Conservation (phyloP, 2,113 vertebrate species). For the Xyrauchen texanus region DNA sequence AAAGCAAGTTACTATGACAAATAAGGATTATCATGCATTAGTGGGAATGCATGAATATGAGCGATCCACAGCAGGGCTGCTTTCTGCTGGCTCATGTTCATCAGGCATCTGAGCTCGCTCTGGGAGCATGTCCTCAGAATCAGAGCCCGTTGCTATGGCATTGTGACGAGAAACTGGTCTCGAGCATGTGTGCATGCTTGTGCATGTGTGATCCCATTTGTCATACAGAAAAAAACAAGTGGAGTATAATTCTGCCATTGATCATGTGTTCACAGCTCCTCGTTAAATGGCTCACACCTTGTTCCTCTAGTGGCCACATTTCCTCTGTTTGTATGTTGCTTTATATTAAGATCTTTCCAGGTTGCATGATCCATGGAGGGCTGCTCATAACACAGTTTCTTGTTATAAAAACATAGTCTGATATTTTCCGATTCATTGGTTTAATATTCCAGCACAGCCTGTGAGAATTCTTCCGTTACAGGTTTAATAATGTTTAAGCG, state of each 20-base stretch:
- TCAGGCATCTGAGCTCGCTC: slow-evolving; percentile 26
- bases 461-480: slow-evolving; percentile 6
- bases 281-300: slow-evolving; percentile 1
- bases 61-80: neutral
- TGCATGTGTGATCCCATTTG: neutral
- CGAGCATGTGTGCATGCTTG: neutral
- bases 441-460: neutral
- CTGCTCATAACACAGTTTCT: slow-evolving; percentile 9
- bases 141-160: slow-evolving; percentile 64
- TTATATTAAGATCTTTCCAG: neutral
- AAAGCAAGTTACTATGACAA: slow-evolving; percentile 29
- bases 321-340: neutral
- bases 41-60: slow-evolving; percentile 26
- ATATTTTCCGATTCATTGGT: slow-evolving; percentile 11
- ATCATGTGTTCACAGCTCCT: slow-evolving; percentile 11
- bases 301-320: slow-evolving; percentile 14
- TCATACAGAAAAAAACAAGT: slow-evolving; percentile 22
- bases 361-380: slow-evolving; percentile 5
- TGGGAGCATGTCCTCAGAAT: slow-evolving; percentile 54
- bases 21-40: slow-evolving; percentile 23
- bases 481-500: neutral
- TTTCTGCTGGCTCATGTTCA: neutral
- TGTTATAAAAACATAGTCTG: neutral
- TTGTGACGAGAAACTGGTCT: slow-evolving; percentile 50
- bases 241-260: slow-evolving; percentile 18